Percentiles rank a stretch among this genome's conserved stretches.
These are phyloP conservation scores for Hippocampus guttulatus DNA, from an alignment of 2,113 vertebrate genomes.

Conservation along the genomic window DNA sequence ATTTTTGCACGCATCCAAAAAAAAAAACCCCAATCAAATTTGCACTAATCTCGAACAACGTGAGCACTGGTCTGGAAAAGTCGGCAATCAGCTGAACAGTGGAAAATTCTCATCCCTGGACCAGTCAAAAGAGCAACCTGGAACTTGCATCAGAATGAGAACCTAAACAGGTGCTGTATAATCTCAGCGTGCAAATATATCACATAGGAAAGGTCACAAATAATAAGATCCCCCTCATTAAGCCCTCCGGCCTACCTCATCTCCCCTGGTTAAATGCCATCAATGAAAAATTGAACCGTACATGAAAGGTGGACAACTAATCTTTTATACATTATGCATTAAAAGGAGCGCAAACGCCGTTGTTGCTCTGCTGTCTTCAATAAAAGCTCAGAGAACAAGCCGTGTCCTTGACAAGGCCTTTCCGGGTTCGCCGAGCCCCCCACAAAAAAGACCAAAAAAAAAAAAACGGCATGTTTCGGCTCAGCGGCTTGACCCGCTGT, in stretches of 20 bases:
- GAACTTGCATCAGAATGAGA: neutral
- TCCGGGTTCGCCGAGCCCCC: constrained; percentile 2
- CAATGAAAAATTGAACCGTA: constrained; percentile 32
- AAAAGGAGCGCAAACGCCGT: constrained; percentile 24
- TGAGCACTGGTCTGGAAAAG: too few relatives aligned
- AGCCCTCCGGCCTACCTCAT: neutral
- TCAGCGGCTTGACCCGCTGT: constrained; percentile 1
- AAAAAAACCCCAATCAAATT: too few relatives aligned
- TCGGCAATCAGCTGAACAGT: too few relatives aligned
- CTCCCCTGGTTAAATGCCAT: constrained; percentile 29
- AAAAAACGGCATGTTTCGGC: constrained; percentile 11
- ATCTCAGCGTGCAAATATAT: constrained; percentile 4
- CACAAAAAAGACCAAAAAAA: too few relatives aligned
- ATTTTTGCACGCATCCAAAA: too few relatives aligned
- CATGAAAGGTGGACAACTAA: constrained; percentile 40
- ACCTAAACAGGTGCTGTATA: neutral
- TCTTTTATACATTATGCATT: constrained; percentile 44
- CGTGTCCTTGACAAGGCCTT: neutral
- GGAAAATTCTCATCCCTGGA: too few relatives aligned
- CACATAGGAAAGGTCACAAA: constrained; percentile 32
- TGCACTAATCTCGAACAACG: too few relatives aligned
- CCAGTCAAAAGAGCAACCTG: neutral
- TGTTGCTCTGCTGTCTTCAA: constrained; percentile 14
- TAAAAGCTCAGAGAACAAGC: constrained; percentile 12
- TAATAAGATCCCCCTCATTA: neutral